Evolutionary conservation across 2,797 vertebrate genomes (phyloP), one percentile per base, ranked within the genome.

Genomic region (Phaenicophaeus curvirostris): DNA sequence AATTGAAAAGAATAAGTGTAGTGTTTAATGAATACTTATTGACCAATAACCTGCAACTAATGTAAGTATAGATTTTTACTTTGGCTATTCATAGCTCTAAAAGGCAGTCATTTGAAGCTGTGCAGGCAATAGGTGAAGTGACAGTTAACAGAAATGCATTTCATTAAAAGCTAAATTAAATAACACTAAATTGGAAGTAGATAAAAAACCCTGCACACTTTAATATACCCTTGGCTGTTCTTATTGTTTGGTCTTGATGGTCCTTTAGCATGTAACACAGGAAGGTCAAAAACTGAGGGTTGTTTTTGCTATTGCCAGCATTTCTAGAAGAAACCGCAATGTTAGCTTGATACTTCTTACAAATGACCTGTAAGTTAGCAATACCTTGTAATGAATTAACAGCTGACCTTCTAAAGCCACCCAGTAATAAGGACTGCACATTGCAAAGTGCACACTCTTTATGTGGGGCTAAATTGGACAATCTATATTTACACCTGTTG

Each of bases 1-100:
- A 93, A 93, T 93, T 80, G 83, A 78, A 95, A 88, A 93, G 92
- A 83, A 67, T 83, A 90, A 77, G 69, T 19, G 35, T 79, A 54
- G 81, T 89, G 50, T 90, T 96, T 97, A 97, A 97, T 95, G 96
- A 97, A 90, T 89, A 93, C 69, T 87, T 96, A 96, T 92, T 96
- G 97, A 97, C 95, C 82, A 87, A 95, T 72, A 95, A 89, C 89
- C 95, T 93, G 95, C 94, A 93, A 96, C 94, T 95, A 93, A 96
- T 89, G 94, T 95, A 92, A 57, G 82, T 83, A 94, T 93, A 80
- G 97, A 93, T 96, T 97, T 97, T 96, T 94, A 83, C 86, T 96
- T 95, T 91, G 89, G 87, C 91, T 97, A 31, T 91, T 95, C 62
- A 44, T 44, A 81, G 95, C 87, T 96, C 79, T 93, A 89, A 83